Conservation (phyloP, 2,113 vertebrate species). For the Otocyon megalotis region DNA sequence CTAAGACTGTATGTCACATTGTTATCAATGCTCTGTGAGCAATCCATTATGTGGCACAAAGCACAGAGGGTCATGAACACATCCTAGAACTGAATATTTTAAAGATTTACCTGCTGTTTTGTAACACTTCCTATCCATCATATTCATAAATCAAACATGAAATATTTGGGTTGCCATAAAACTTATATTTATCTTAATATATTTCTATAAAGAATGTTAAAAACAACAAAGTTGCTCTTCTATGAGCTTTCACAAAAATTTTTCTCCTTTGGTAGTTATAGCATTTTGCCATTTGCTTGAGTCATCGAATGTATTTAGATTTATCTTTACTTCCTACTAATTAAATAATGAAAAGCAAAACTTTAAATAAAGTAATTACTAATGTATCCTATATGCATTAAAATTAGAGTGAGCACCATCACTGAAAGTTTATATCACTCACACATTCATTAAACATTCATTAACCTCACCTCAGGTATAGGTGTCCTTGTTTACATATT, state of each 20-base stretch:
- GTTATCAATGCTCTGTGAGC: slow-evolving; percentile 19
- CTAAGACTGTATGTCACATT: neutral
- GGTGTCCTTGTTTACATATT: slow-evolving; percentile 82
- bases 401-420: slow-evolving; percentile 66
- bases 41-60: neutral
- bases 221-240: slow-evolving; percentile 27
- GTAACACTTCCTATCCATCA: slow-evolving; percentile 29
- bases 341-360: slow-evolving; percentile 84
- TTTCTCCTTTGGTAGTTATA: slow-evolving; percentile 75
- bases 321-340: slow-evolving; percentile 82
- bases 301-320: slow-evolving; percentile 78
- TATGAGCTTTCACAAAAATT: slow-evolving; percentile 73
- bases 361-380: slow-evolving; percentile 84
- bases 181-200: slow-evolving; percentile 62
- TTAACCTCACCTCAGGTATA: slow-evolving; percentile 82
- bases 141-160: slow-evolving; percentile 56
- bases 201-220: neutral
- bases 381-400: slow-evolving; percentile 81
- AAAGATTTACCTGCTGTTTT: slow-evolving; percentile 46
- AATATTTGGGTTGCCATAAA: slow-evolving; percentile 64
- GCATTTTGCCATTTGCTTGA: slow-evolving; percentile 81
- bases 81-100: slow-evolving; percentile 62
- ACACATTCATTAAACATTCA: slow-evolving; percentile 84
- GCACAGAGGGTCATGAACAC: slow-evolving; percentile 26
- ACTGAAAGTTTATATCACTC: slow-evolving; percentile 81